Evolutionary conservation across 2,888 invertebrate genomes (phyloP), one percentile per base, ranked within the genome.

Genomic region (Eustalomyia histrio): DNA sequence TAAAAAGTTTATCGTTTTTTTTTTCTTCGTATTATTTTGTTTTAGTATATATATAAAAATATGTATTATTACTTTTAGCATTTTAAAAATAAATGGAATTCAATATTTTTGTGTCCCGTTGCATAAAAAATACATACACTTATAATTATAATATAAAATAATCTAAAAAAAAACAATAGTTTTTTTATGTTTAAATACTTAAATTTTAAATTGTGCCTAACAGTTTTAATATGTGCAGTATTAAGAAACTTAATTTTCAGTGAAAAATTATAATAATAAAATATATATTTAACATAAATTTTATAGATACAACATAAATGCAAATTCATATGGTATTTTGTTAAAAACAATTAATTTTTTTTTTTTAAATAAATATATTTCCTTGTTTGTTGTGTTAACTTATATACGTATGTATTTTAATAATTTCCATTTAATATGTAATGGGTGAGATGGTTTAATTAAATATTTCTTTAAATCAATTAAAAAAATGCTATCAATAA

Each of bases 161-260:
- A 55, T 43, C 17, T 16, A 71, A 71, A 71, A n/a, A 68, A 74
- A 67, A 53, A 53, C 58, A 24, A 57, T 57, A n/a, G 29, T 10
- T 12, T 60, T 18, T n/a, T 71, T 52, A n/a, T 12, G 6, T 57
- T 60, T 73, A 57, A 63, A 74, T 73, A 60, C 74, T 64, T 74
- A 65, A 74, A 43, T 39, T 67, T 35, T 65, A 50, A 79, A 79
- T 82, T 82, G 82, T 82, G 82, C 79, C 79, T 82, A 82, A 82
- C 71, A 79, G 68, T 79, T 82, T 69, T 73, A 82, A 82, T 79
- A 82, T 76, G 82, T 82, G 82, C 82, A 76, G 50, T 74, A 21
- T 58, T 35, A 61, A 33, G 52, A 68, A 67, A 65, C 35, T 52
- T 39, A 65, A 50, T 64, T 17, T 64, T 64, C 64, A n/a, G 21